Percentiles rank a stretch among this genome's conserved stretches.
These are phyloP conservation scores for Leptinotarsa peninsularis DNA, from an alignment of 2,888 invertebrate genomes.

Conservation along the genomic window DNA sequence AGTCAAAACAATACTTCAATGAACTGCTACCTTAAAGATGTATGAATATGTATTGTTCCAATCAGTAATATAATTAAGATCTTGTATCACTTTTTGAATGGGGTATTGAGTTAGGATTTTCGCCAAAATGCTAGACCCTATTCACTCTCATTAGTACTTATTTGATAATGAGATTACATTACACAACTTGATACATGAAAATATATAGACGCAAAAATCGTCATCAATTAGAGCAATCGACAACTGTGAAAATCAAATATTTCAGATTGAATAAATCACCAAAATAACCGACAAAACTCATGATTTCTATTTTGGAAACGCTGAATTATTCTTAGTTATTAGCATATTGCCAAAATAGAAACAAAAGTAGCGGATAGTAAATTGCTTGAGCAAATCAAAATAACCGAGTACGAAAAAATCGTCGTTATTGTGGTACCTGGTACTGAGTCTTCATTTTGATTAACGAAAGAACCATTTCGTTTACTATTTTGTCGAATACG, in stretches of 20 bases:
- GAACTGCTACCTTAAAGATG: no score
- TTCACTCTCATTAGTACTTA: no score
- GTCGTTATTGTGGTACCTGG: no score
- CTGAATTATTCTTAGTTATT: background rate
- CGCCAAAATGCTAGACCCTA: no score
- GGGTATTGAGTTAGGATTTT: no score
- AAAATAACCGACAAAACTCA: background rate
- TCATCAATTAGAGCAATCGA: slow-evolving; percentile 19
- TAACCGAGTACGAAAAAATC: background rate
- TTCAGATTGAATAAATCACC: background rate
- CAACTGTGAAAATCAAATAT: background rate
- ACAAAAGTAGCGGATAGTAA: background rate
- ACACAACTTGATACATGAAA: background rate
- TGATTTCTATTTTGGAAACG: background rate
- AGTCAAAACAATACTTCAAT: no score
- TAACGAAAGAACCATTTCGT: no score
- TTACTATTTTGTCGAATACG: no score
- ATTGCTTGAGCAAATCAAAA: background rate
- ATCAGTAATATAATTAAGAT: no score
- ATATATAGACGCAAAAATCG: slow-evolving; percentile 5
- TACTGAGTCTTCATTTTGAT: no score
- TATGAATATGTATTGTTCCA: no score
- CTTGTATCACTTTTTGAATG: no score
- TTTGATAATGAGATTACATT: background rate
- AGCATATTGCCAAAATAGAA: background rate